These are phyloP conservation scores for Anoplophora glabripennis DNA, from an alignment of 1,140 invertebrate species.

Conservation along the genomic window DNA sequence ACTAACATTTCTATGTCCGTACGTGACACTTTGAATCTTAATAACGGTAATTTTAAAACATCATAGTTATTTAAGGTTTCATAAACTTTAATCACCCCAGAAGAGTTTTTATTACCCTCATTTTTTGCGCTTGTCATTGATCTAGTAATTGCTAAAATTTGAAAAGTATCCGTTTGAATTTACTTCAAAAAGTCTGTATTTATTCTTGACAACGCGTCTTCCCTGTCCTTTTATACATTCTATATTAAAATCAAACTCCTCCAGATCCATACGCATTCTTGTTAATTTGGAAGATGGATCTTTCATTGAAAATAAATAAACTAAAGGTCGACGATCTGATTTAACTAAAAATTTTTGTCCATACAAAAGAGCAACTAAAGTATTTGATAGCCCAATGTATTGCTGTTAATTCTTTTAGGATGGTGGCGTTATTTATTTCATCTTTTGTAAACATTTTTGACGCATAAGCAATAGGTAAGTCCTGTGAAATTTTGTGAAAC, in stretches of 20 bases:
- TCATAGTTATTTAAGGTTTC: no score
- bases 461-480: not conserved
- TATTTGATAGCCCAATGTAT: conserved; percentile 13
- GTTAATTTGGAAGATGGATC: conserved; percentile 5
- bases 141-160: no score
- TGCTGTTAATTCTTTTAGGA: conserved; percentile 11
- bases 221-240: not conserved
- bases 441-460: not conserved
- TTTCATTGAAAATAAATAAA: conserved; percentile 18
- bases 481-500: no score
- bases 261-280: conserved; percentile 3
- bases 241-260: not conserved
- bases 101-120: no score
- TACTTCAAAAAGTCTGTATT: not conserved
- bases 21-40: no score
- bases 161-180: not conserved
- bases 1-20: no score
- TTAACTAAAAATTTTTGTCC: conserved; percentile 14
- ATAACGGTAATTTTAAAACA: no score
- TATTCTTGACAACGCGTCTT: not conserved
- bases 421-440: conserved; percentile 1
- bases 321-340: conserved; percentile 12
- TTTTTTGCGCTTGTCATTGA: no score
- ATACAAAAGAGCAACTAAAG: not conserved
- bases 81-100: no score